Base-by-base conservation (phyloP, 1,140 invertebrate genomes). In the Anastrepha obliqua region DNA sequence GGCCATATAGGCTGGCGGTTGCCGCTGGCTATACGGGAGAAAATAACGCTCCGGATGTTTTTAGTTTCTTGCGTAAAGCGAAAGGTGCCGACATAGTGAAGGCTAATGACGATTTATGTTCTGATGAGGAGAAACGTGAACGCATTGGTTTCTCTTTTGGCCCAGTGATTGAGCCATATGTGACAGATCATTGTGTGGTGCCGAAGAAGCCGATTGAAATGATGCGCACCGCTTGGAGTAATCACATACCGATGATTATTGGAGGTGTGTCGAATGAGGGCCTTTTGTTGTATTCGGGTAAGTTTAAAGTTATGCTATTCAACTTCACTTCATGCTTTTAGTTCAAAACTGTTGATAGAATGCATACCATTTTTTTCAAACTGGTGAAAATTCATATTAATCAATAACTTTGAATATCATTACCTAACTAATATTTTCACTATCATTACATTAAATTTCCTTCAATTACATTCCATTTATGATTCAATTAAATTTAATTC, bases 81-180 rank as follows among this genome's bases (percentile, higher is more conserved):
- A 95, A 96, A 88, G 95, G 94, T 78, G 95, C 96, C 3, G 96
- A 96, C 3, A 95, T 94, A 15, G 94, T 95, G 86, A 93, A 91
- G 42, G 92, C 92, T 9, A 92, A 92, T 13, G 89, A 90, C 39
- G 89, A 92, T 8, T 86, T 93, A 2, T 91, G 90, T 87, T 91
- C 90, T 20, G 91, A 93, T 81, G 92, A 90, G 20, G 91, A 92
- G 88, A 92, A 91, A 85, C 89, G 90, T 67, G 90, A 92, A 70
- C 90, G 91, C 15, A 91, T 93, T 9, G 90, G 91, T 11, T 92
- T 91, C 85, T 90, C 93, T 11, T 93, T 93, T 86, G 92, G 92
- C 0, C 93, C 93, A 29, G 93, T 94, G 0, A 90, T 94, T 29
- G 94, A 94, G 87, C 93, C 93, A 8, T 92, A 91, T 87, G 87